Evolutionary conservation across 2,888 invertebrate genomes (phyloP).

Genomic region (Noctua janthe): DNA sequence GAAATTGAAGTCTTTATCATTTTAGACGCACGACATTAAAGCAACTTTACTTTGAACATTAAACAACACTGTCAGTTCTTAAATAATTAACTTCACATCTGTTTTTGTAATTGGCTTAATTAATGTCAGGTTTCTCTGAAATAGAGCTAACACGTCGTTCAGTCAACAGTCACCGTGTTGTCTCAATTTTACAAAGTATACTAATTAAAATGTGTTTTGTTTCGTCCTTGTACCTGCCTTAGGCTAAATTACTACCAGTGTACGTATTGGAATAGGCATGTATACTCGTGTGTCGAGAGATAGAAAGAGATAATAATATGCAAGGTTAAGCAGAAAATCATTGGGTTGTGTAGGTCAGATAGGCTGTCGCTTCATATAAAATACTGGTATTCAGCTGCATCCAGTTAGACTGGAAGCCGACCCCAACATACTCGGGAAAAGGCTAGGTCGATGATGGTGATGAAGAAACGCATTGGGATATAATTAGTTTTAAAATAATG

Average conservation of each 20-base stretch:
- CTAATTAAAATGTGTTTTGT: constrained; percentile 41
- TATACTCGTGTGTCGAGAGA: not conserved
- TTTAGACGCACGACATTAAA: not conserved
- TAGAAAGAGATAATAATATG: not conserved
- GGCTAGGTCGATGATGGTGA: not conserved
- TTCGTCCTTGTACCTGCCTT: constrained; percentile 7
- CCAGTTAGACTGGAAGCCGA: not conserved
- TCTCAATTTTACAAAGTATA: constrained; percentile 18
- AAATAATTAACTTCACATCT: constrained; percentile 5
- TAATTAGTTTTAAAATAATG: too few species aligned
- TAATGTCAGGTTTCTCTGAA: constrained; percentile 10
- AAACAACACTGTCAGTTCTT: not conserved
- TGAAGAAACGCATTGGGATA: too few species aligned
- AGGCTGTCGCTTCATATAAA: not conserved
- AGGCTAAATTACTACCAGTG: not conserved
- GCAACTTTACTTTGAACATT: not conserved
- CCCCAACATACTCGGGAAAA: not conserved
- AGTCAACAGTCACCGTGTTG: not conserved
- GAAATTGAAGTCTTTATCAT: not conserved
- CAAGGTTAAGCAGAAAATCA: not conserved
- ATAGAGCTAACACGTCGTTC: constrained; percentile 5
- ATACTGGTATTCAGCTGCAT: not conserved
- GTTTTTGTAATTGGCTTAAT: constrained; percentile 27
- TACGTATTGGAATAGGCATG: not conserved
- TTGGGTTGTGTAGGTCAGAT: not conserved